Evolutionary conservation across 2,888 invertebrate genomes (phyloP).

Genomic region (Latrodectus hesperus): DNA sequence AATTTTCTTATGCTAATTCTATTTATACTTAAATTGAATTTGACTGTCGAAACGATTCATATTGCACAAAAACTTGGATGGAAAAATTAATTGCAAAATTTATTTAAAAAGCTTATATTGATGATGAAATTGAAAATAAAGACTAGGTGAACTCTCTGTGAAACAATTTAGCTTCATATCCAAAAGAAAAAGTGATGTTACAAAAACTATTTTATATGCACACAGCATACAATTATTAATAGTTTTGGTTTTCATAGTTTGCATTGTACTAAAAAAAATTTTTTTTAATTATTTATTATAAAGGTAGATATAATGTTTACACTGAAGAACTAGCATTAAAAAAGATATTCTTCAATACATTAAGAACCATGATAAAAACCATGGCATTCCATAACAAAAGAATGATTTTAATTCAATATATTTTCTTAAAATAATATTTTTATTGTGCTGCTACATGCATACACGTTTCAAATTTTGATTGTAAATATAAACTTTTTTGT

Average conservation of each 20-base stretch:
- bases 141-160: background rate
- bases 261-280: constrained; percentile 26
- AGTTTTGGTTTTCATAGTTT: constrained; percentile 24
- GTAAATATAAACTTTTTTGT: no score
- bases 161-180: constrained; percentile 11
- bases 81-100: background rate
- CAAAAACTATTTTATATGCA: constrained; percentile 35
- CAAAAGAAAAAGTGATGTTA: constrained; percentile 24
- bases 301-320: constrained; percentile 41
- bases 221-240: constrained; percentile 19
- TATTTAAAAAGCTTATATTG: constrained; percentile 7
- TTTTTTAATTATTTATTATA: no score
- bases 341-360: constrained; percentile 14
- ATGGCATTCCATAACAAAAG: constrained; percentile 31
- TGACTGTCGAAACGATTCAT: constrained; percentile 8
- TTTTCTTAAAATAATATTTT: background rate
- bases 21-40: constrained; percentile 16
- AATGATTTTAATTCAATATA: constrained; percentile 3
- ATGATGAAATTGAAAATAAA: background rate
- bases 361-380: constrained; percentile 28
- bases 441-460: no score
- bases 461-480: no score
- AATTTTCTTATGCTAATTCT: no score
- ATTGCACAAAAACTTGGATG: background rate
- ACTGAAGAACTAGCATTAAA: constrained; percentile 37